Evolutionary conservation across 2,113 vertebrate species (phyloP), one percentile per base, ranked within the genome.

Genomic region (Tetrax tetrax): DNA sequence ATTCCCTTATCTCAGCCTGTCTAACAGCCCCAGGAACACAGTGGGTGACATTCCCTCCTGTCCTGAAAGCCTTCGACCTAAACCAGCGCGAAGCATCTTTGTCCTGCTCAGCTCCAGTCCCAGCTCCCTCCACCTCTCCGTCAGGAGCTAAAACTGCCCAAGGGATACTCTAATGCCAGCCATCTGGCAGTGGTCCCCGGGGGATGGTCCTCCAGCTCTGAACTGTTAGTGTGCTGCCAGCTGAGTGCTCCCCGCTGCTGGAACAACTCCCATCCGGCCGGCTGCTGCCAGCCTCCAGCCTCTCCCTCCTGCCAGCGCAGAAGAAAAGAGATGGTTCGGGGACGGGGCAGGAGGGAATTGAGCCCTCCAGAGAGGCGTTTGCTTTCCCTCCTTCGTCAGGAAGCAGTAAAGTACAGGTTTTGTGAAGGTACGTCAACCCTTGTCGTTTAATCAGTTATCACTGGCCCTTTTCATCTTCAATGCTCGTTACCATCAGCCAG

Each of bases 401-500:
- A 81, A 72, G 76, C 16, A 19, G n/a, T 80, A 11, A 80, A 90
- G 59, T 54, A 75, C 35, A 53, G 56, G 48, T 82, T 95, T 72
- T 79, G 57, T 12, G 4, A 90, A 69, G 41, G 66, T 17, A 6
- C 47, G 14, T 78, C 2, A 7, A 20, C 3, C 41, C 18, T 43
- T 51, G 17, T 37, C 16, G 33, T 94, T 84, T 78, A 80, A 76
- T 37, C 29, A 77, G 50, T 48, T 45, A 76, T 50, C 29, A 8
- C 14, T 19, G 54, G 15, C 31, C 61, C 29, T 82, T 90, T 79
- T 72, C 23, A n/a, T 50, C 75, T 71, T 56, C 21, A 18, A 74
- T 89, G 70, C 47, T 61, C 47, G n/a, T 61, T 43, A 47, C 68
- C 2, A 0, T 43, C 1, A 0, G 7, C 63, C 9, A 4, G 43